Base-by-base conservation (phyloP, 2,888 invertebrate genomes). In the Hydropsyche betteni region DNA sequence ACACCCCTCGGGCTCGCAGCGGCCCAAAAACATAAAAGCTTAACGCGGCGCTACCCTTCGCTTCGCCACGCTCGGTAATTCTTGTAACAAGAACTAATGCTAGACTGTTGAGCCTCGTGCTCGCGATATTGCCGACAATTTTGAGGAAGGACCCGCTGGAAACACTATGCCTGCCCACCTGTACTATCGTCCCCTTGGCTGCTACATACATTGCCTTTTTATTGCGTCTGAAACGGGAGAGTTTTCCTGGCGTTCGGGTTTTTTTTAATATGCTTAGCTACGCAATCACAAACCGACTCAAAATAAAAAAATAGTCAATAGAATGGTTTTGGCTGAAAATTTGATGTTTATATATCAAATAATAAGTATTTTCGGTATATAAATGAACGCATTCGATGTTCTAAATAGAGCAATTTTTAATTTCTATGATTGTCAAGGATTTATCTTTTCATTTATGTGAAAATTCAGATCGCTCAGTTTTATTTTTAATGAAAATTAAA, bases 1-100 rank as follows among this genome's bases (percentile, higher is more conserved):
- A 61, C 50, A 44, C 74, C 58, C 61, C 72, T 53, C 74, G 55
- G 58, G 69, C 33, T 33, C 77, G 58, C 68, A 50, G 50, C 24
- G 53, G 53, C 70, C 70, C 53, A 53, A 70, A 61, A 55, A 72
- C 50, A 72, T 72, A 72, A 72, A 72, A 72, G 72, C 72, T 72
- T 72, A 72, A 72, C 58, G 58, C 72, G 58, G 6, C 6, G 36
- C 55, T 58, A 14, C 72, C 72, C 72, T 72, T 58, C 72, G 61
- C 34, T 69, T 24, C n/a, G 34, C 44, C 61, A 55, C 61, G 75
- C 75, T 69, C 61, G 75, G 77, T 69, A 75, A 74, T 77, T 75
- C 70, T 69, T 61, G 68, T 74, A 77, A 77, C 69, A 71, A 77
- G 75, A 77, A 75, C 75, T 77, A 75, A 75, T 74, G 52, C 70